A percentile compares a stretch with the other conserved stretches of the same genome.
phyloP scores from a whole-genome alignment of 2,888 invertebrate species.

The Drosophila buzzatii region DNA sequence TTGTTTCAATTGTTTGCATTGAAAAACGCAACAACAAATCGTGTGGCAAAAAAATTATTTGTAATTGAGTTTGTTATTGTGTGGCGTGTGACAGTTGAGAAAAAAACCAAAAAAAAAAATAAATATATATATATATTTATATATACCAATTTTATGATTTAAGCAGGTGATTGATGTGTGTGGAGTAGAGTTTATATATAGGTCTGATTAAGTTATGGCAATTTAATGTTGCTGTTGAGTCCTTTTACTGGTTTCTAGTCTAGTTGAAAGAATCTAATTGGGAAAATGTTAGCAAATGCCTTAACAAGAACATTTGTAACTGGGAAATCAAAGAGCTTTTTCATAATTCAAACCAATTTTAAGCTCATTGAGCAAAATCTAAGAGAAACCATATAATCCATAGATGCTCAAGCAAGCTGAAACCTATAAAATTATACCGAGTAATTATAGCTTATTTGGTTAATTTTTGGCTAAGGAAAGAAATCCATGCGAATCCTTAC shows the following conservation, averaged over 20 bases:
- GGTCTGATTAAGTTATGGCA: not conserved
- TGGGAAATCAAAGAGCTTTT: too few species aligned
- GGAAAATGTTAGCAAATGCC: not conserved
- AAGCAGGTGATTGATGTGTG: not conserved
- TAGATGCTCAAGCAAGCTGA: too few species aligned
- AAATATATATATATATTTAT: too few species aligned
- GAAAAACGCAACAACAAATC: conserved; percentile 8
- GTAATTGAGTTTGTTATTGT: conserved; percentile 30
- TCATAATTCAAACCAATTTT: too few species aligned
- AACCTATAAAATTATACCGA: too few species aligned
- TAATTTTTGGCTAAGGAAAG: not conserved
- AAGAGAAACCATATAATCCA: too few species aligned
- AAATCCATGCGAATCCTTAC: not conserved
- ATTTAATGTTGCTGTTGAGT: not conserved
- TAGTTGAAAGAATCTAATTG: too few species aligned
- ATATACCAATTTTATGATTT: conserved; percentile 18
- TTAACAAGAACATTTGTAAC: not conserved
- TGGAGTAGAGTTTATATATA: not conserved
- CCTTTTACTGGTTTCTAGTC: too few species aligned
- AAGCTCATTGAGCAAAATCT: too few species aligned
- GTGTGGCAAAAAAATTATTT: conserved; percentile 24
- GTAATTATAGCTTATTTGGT: too few species aligned
- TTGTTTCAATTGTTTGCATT: conserved; percentile 43
- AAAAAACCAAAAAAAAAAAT: not conserved
- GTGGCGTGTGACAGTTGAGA: not conserved